phyloP scores from a whole-genome alignment of 2,888 invertebrate genomes.

The Eilema caniola region DNA sequence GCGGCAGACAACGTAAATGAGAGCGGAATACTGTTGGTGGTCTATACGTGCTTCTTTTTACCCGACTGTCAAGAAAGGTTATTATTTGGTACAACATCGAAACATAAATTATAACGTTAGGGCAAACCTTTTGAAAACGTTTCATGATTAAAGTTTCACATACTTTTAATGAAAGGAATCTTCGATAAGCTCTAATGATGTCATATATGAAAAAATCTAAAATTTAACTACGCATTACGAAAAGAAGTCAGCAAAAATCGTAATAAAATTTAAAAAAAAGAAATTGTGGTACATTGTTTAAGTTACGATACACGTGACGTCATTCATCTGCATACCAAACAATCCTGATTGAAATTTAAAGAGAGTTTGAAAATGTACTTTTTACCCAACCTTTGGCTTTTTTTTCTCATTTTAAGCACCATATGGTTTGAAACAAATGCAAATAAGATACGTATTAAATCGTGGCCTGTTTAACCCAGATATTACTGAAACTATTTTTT shows the following conservation, averaged over 20 bases:
- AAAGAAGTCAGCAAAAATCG: background rate
- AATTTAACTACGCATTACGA: background rate
- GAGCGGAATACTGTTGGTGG: too few relatives aligned
- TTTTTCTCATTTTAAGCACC: slow-evolving; percentile 12
- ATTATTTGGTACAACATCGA: too few relatives aligned
- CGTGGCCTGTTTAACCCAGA: background rate
- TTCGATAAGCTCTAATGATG: too few relatives aligned
- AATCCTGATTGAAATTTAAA: slow-evolving; percentile 77
- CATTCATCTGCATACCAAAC: slow-evolving; percentile 80
- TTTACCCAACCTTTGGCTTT: slow-evolving; percentile 43
- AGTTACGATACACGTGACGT: slow-evolving; percentile 69
- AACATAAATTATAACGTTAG: too few relatives aligned
- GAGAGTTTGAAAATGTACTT: slow-evolving; percentile 71
- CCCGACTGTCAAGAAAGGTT: too few relatives aligned
- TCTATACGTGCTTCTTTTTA: too few relatives aligned
- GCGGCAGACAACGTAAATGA: too few relatives aligned
- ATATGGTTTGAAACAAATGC: slow-evolving; percentile 6
- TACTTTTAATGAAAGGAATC: too few relatives aligned
- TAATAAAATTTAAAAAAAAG: background rate
- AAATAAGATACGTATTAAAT: background rate
- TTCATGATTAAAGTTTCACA: background rate
- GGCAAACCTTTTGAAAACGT: background rate
- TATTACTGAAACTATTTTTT: too few relatives aligned
- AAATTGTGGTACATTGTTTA: slow-evolving; percentile 20
- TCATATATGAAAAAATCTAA: background rate